Percentiles rank a stretch among this genome's conserved stretches.
Evolutionary conservation across 2,888 invertebrate genomes (phyloP).

Genomic region (Xanthorhoe spadicearia): DNA sequence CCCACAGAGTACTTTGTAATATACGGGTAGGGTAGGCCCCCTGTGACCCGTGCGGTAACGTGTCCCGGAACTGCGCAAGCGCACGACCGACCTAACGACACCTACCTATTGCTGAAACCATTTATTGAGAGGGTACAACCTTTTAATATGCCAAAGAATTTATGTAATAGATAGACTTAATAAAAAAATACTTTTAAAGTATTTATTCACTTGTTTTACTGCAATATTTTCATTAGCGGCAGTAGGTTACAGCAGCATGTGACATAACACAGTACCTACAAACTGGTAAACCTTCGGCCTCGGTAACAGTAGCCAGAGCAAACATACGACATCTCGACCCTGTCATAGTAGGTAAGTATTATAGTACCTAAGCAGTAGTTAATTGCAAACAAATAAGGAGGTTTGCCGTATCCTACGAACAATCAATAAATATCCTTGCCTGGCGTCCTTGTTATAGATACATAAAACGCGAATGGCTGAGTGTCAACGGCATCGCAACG

Average conservation of each 20-base stretch:
- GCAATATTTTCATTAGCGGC: conserved; percentile 15
- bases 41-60: conserved; percentile 43
- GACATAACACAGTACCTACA: conserved; percentile 32
- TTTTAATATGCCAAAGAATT: conserved; percentile 18
- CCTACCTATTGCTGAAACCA: conserved; percentile 29
- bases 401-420: conserved; percentile 35
- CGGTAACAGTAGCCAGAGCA: conserved; percentile 36
- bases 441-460: conserved; percentile 67
- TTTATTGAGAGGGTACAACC: conserved; percentile 21
- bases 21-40: too few relatives aligned
- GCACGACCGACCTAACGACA: conserved; percentile 11
- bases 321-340: conserved; percentile 38
- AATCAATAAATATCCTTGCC: conserved; percentile 49
- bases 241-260: conserved; percentile 16
- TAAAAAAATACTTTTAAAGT: neutral
- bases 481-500: conserved; percentile 53
- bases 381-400: conserved; percentile 30
- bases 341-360: conserved; percentile 15
- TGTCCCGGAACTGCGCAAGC: conserved; percentile 35
- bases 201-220: conserved; percentile 1
- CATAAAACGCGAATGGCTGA: conserved; percentile 47
- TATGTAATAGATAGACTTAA: conserved; percentile 20
- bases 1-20: too few relatives aligned
- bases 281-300: conserved; percentile 33
- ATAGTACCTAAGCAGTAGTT: conserved; percentile 32